Evolutionary conservation across 23 tunicate species (phyloP), one percentile per base, ranked within the genome.

Genomic region (Diplosoma virens): DNA sequence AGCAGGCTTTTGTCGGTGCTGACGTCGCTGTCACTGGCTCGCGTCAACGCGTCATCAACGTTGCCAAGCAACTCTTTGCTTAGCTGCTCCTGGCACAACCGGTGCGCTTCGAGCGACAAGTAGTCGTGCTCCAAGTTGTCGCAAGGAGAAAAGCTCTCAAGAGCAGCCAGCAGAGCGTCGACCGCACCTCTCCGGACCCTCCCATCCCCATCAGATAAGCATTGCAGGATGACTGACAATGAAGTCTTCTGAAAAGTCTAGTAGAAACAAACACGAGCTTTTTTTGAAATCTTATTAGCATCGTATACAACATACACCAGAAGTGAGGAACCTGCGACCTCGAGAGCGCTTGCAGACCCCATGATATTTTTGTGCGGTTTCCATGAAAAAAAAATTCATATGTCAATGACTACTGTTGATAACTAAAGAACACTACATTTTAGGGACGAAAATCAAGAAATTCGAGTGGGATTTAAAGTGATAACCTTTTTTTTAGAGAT

Each of bases 101-200:
- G 25, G 48, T 59, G 58, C 2, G 87, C 87, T 72, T 73, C 73
- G 33, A 60, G 14, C 32, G 80, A 27, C 25, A 82, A 6, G 25
- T 16, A 4, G 32, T 82, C 87, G 16, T 11, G 32, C 4, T 35
- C 30, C 1, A 70, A 23, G 60, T 66, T 27, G 47, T 67, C 29
- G 2, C 63, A 48, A 2, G 33, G 25, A 16, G 79, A 25, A 2
- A 41, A 72, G 47, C 56, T 58, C 6, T 37, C 17, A 11, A 81
- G 75, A 14, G 46, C 55, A 22, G 50, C 28, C 30, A 82, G 76
- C 55, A 82, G 16, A 48, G 76, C 55, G 17, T 55, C 87, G 0
- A 80, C 61, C 0, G 87, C 74, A 3, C 79, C 48, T 68, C 82
- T 88, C 6, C 95, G 82, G 14, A 88, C 65, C 30, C 95, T 33